Evolutionary conservation across 2,888 invertebrate genomes (phyloP), one percentile per base, ranked within the genome.

Genomic region (Dugesia japonica): DNA sequence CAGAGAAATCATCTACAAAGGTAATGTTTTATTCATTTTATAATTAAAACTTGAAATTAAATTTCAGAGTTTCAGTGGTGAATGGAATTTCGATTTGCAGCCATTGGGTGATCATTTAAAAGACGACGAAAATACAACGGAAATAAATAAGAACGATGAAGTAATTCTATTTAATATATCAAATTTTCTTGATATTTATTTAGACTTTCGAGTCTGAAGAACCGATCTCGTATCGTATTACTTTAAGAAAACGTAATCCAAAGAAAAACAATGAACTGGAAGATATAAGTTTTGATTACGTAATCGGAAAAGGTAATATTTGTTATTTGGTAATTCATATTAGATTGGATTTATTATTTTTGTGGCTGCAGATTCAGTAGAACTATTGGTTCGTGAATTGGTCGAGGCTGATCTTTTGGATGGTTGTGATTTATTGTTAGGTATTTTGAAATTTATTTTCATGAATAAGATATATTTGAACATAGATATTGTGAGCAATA

Each of bases 401-500:
- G 75, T 75, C 9, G 75, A 75, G 20, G 75, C 27, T 15, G 75
- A 31, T 28, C 56, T 75, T 7, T 31, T 75, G 9, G 75, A 75
- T 23, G 75, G 75, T 28, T 75, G 75, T 56, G 75, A 75, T 56
- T 56, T 75, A 17, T 42, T 75, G 20, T 31, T 75, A 71, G 75
- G 75, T 56, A 56, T 7, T 42, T 56, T 75, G 9, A 4, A 28
- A 4, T 71, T 1, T 7, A 31, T 31, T 31, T 31, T 31, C 13
- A 31, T 7, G 4, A 31, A 7, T 31, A 31, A 31, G 13, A 31
- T 7, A 31, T 31, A 7, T 31, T 31, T n/a, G n/a, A 31, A 31
- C 31, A 31, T 31, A n/a, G n/a, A n/a, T n/a, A n/a, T n/a, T n/a
- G n/a, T n/a, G n/a, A n/a, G n/a, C n/a, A n/a, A n/a, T n/a, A n/a